These are phyloP conservation scores for Naja naja DNA, from an alignment of 2,113 vertebrate genomes.

Conservation along the genomic window DNA sequence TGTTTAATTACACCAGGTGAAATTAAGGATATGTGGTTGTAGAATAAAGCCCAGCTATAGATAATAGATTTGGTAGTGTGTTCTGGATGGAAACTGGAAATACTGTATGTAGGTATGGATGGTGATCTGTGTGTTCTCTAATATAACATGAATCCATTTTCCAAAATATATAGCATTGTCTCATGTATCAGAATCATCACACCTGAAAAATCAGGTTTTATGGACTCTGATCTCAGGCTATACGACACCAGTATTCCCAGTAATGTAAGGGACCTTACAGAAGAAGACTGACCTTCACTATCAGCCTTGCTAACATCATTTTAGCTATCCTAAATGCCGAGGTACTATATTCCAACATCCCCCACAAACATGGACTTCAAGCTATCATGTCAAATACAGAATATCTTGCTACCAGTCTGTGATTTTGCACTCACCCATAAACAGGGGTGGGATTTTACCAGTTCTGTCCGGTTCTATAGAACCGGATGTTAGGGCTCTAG, in stretches of 20 bases:
- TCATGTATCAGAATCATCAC: background rate
- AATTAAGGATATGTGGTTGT: background rate
- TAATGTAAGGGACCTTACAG: background rate
- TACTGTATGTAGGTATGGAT: background rate
- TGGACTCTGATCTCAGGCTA: background rate
- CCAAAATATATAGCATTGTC: background rate
- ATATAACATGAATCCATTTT: background rate
- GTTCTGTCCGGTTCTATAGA: too few species aligned
- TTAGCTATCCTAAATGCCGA: background rate
- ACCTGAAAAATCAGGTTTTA: background rate
- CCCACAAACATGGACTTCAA: background rate
- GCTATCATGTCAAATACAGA: background rate
- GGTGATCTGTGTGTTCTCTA: background rate
- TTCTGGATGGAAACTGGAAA: background rate
- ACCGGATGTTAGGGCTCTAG: too few species aligned
- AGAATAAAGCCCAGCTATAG: background rate
- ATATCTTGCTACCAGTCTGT: background rate
- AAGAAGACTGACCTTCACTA: background rate
- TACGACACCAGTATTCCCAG: background rate
- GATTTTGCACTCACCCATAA: background rate
- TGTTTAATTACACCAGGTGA: background rate
- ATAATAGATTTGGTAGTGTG: background rate
- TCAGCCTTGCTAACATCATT: background rate
- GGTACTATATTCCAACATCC: background rate
- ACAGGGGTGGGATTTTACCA: too few species aligned